Percentiles rank a stretch among this genome's conserved stretches.
phyloP scores from a whole-genome alignment of 2,797 vertebrate genomes.

The Esox lucius region DNA sequence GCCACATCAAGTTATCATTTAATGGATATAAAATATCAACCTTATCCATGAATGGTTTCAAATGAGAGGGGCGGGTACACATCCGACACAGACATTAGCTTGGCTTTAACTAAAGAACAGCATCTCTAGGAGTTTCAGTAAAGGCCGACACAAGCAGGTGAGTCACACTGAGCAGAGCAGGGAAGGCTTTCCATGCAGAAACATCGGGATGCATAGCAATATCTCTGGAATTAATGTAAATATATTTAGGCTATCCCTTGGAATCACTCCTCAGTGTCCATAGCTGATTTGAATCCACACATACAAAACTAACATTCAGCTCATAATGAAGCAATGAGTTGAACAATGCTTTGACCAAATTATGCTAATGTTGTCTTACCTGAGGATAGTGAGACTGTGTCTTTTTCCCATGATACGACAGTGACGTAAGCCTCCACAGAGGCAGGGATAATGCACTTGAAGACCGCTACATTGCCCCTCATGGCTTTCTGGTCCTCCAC shows the following conservation, averaged over 20 bases:
- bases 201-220: background rate
- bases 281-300: background rate
- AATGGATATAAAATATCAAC: constrained; percentile 53
- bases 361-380: constrained; percentile 75
- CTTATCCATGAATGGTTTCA: constrained; percentile 28
- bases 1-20: constrained; percentile 53
- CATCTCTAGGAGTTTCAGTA: constrained; percentile 34
- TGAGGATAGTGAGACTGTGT: constrained; percentile 99
- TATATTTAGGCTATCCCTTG: background rate
- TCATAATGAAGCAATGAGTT: background rate
- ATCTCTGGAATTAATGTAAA: background rate
- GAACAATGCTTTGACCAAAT: background rate
- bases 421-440: constrained; percentile 96
- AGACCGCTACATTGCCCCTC: constrained; percentile 98
- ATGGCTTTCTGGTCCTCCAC: constrained; percentile 99
- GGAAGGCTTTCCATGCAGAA: background rate
- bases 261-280: background rate
- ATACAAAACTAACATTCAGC: no score
- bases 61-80: constrained; percentile 33
- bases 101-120: constrained; percentile 51
- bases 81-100: constrained; percentile 61
- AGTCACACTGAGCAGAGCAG: background rate
- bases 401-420: constrained; percentile 99
- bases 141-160: constrained; percentile 28
- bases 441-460: constrained; percentile 99